Evolutionary conservation across 2,113 vertebrate genomes (phyloP), one percentile per base, ranked within the genome.

Genomic region (Murina feae): DNA sequence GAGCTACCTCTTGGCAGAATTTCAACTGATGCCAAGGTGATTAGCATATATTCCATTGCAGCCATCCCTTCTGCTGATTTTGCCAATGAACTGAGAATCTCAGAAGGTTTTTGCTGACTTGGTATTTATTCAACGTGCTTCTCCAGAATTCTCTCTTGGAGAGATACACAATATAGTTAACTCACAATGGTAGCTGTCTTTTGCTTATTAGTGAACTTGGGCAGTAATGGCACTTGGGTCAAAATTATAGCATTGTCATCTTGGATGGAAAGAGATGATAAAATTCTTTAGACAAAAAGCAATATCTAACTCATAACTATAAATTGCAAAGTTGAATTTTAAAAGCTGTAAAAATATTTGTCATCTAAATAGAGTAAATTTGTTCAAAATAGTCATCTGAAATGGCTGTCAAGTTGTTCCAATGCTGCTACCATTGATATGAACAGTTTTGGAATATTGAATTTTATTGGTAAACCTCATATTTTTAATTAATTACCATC

Each of bases 1-100:
- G 94, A 97, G 75, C 94, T 97, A 81, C 47, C 0, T 89, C 87
- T 16, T 58, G 97, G 97, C 81, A 93, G 96, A 98, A 94, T 37
- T 82, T 89, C 81, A 95, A 28, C 44, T 13, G 81, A 97, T 97
- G 96, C 96, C 97, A 98, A 84, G 1, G 3, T 92, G 96, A 97
- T 97, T 97, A 96, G 97, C 98, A 98, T 97, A 97, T 93, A 95
- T 89, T 98, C 91, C 96, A 97, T 94, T 98, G 97, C 72, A 97
- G 39, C 75, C 90, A 95, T 87, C 71, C 84, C 86, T 92, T 97
- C 96, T 96, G 93, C 96, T 97, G 98, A 98, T 98, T 98, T 98
- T 98, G 89, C 98, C 94, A 96, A 96, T 97, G 98, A 98, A 96
- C 97, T 97, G 90, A 96, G 98, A 98, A 97, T 97, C 89, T 98